Evolutionary conservation across 2,113 vertebrate species (phyloP).

Genomic region (Ceyx melanurus): DNA sequence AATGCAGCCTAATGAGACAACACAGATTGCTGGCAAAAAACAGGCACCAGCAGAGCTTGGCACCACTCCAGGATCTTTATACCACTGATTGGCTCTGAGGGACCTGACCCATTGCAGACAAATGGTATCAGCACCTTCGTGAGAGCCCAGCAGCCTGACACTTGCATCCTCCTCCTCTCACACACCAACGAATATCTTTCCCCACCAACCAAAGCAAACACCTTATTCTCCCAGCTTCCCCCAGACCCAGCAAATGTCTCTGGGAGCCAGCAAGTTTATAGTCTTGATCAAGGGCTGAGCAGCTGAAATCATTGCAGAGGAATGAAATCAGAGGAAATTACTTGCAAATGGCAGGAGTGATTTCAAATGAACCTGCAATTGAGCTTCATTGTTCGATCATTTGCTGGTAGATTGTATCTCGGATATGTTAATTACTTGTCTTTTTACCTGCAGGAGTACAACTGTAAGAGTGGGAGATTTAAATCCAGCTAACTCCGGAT

Average conservation of each 20-base stretch:
- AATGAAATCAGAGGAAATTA: background rate
- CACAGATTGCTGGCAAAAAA: background rate
- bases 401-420: background rate
- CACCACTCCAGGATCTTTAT: background rate
- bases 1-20: background rate
- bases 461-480: background rate
- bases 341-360: background rate
- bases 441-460: background rate
- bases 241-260: background rate
- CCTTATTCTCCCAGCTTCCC: background rate
- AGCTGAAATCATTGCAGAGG: background rate
- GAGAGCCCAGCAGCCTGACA: background rate
- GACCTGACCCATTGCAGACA: rapidly evolving
- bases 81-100: no score
- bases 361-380: background rate
- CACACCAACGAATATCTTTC: background rate
- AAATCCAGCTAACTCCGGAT: background rate
- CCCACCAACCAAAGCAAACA: background rate
- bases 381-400: background rate
- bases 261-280: background rate
- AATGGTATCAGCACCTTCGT: background rate
- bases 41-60: background rate
- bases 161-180: background rate
- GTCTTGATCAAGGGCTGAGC: background rate
- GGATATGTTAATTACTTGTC: background rate